These are phyloP conservation scores for Lithophane semibrunnea DNA, from an alignment of 2,888 invertebrate species.

Conservation along the genomic window DNA sequence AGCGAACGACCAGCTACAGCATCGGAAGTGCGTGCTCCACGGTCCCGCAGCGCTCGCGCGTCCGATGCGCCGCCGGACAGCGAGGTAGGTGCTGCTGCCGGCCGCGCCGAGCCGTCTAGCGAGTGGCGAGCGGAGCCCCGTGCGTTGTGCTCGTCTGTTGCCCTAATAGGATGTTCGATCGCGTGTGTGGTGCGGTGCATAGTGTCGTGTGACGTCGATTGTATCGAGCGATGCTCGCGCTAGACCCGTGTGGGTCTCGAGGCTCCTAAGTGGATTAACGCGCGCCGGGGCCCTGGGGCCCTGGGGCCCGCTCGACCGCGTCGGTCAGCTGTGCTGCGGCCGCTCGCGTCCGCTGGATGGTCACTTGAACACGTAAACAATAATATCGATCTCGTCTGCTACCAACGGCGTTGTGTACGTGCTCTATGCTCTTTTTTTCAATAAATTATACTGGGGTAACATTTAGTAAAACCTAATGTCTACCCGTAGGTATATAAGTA, in stretches of 20 bases:
- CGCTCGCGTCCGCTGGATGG: constrained; percentile 40
- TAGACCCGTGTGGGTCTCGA: constrained; percentile 6
- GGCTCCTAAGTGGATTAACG: constrained; percentile 49
- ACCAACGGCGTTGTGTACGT: constrained; percentile 50
- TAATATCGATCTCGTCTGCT: constrained; percentile 64
- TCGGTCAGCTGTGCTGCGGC: constrained; percentile 20
- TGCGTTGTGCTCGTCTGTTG: constrained; percentile 22
- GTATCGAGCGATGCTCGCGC: constrained; percentile 52
- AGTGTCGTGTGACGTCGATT: constrained; percentile 44
- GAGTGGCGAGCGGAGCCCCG: constrained; percentile 19
- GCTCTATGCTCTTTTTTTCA: constrained; percentile 22
- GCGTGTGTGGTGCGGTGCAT: constrained; percentile 49
- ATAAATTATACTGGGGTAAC: not conserved
- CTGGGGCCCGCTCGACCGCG: constrained; percentile 2
- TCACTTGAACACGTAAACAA: constrained; percentile 65
- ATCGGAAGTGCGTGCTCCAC: not conserved
- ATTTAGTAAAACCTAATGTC: not conserved
- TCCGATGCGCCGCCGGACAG: constrained; percentile 38
- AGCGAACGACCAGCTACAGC: constrained; percentile 6
- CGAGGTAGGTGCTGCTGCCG: constrained; percentile 49
- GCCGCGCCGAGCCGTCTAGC: constrained; percentile 60
- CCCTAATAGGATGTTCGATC: constrained; percentile 33
- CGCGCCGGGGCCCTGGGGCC: constrained; percentile 1
- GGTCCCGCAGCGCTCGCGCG: not conserved
- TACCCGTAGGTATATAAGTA: not conserved